Conservation (phyloP, 2,888 invertebrate species). For the Epistrophe eligans region DNA sequence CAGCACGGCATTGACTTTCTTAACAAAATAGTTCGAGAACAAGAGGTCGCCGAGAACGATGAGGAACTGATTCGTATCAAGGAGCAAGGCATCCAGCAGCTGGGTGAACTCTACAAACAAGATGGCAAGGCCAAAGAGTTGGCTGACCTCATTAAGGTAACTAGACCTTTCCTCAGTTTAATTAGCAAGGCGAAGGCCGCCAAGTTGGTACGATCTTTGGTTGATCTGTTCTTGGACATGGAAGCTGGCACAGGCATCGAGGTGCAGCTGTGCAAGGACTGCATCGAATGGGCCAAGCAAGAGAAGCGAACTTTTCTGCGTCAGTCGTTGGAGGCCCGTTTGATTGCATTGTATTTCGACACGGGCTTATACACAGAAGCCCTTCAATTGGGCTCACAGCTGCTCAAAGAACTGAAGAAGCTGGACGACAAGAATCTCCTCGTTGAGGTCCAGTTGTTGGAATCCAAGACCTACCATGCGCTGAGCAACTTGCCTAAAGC, state of each 20-base stretch:
- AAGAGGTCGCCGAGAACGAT: conserved; percentile 91
- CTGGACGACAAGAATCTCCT: conserved; percentile 99
- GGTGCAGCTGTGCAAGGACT: conserved; percentile 96
- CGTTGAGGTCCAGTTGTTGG: conserved; percentile 98
- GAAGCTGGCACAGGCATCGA: conserved; percentile 98
- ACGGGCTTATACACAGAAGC: conserved; percentile 95
- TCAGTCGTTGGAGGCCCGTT: conserved; percentile 96
- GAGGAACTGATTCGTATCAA: conserved; percentile 96
- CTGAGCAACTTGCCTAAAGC: conserved; percentile 98
- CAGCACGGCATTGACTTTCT: conserved; percentile 90
- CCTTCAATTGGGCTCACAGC: conserved; percentile 91
- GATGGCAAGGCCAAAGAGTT: conserved; percentile 96
- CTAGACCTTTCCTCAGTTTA: conserved; percentile 96
- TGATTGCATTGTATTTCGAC: conserved; percentile 97
- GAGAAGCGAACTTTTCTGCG: conserved; percentile 98
- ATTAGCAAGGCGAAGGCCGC: conserved; percentile 99
- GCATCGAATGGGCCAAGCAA: conserved; percentile 99
- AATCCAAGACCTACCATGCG: conserved; percentile 99
- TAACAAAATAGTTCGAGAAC: conserved; percentile 91
- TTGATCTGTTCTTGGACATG: conserved; percentile 98
- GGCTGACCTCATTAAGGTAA: conserved; percentile 96
- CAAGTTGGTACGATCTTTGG: conserved; percentile 97
- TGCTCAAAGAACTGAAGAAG: conserved; percentile 98
- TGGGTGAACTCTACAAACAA: conserved; percentile 96
- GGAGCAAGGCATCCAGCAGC: conserved; percentile 96